A percentile compares a stretch with the other conserved stretches of the same genome.
Evolutionary conservation across 2,797 vertebrate species (phyloP).

Genomic region (Mormyrops attenuatus): DNA sequence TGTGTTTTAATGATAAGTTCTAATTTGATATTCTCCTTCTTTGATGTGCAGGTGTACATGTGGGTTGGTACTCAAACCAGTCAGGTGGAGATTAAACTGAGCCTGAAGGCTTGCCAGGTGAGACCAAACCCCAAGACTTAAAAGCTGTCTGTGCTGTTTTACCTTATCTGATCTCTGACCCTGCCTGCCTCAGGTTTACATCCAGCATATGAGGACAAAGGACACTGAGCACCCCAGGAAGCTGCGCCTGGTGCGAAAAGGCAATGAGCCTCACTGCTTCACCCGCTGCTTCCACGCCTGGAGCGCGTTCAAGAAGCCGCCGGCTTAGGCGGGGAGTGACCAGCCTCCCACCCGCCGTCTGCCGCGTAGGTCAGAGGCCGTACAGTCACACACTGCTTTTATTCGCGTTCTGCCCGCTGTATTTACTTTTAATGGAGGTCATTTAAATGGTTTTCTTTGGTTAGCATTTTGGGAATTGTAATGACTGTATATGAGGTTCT

Average conservation of each 20-base stretch:
- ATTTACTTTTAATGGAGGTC: slow-evolving; percentile 12
- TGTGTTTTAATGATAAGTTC: neutral
- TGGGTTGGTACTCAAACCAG: slow-evolving; percentile 98
- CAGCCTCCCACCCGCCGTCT: neutral
- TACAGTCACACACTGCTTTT: slow-evolving; percentile 1
- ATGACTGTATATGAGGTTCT: slow-evolving; percentile 34
- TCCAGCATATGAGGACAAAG: slow-evolving; percentile 94
- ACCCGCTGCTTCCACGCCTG: slow-evolving; percentile 95
- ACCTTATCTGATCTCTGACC: neutral
- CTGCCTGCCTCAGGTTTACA: slow-evolving; percentile 76
- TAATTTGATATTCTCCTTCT: neutral
- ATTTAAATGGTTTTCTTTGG: slow-evolving; percentile 9
- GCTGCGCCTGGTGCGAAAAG: slow-evolving; percentile 89
- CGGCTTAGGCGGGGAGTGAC: slow-evolving; percentile 51
- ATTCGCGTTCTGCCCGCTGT: slow-evolving; percentile 9
- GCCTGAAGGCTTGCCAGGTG: slow-evolving; percentile 96
- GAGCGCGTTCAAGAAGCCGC: slow-evolving; percentile 81
- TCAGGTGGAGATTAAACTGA: slow-evolving; percentile 97
- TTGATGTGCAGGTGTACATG: slow-evolving; percentile 84
- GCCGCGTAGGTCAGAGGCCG: neutral
- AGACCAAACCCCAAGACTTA: slow-evolving; percentile 21
- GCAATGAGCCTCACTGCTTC: slow-evolving; percentile 89
- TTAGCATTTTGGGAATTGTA: slow-evolving; percentile 30
- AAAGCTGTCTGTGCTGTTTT: neutral
- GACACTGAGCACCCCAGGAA: slow-evolving; percentile 73